phyloP scores from a whole-genome alignment of 64 coral and sea anemone species.

The Dendronephthya gigantea region DNA sequence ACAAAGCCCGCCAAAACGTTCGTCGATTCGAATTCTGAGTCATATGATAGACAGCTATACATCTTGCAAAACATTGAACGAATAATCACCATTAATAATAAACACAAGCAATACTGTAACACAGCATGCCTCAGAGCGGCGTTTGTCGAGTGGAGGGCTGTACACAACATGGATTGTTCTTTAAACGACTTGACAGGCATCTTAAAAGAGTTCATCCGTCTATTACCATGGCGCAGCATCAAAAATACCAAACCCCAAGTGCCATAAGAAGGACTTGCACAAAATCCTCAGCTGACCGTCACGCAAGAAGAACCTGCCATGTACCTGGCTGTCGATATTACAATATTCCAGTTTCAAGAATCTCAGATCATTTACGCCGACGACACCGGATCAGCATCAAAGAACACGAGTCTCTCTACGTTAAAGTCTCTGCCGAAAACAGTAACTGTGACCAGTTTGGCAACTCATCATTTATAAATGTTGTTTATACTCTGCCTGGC shows the following conservation, averaged over 20 bases:
- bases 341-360: background rate
- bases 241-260: background rate
- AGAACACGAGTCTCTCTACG: background rate
- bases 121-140: too few species aligned
- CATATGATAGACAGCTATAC: too few species aligned
- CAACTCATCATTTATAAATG: too few species aligned
- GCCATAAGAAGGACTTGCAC: background rate
- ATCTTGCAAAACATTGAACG: too few species aligned
- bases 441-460: background rate
- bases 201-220: background rate
- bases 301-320: background rate
- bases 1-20: too few species aligned
- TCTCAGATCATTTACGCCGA: background rate
- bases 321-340: conserved; percentile 5
- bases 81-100: too few species aligned
- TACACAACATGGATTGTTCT: background rate
- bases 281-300: background rate
- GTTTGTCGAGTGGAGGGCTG: background rate
- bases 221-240: background rate
- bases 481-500: background rate
- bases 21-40: too few species aligned
- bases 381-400: background rate
- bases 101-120: too few species aligned
- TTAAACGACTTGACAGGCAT: background rate
- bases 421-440: background rate